Evolutionary conservation across 2,113 vertebrate species (phyloP).

Genomic region (Pantherophis guttatus): DNA sequence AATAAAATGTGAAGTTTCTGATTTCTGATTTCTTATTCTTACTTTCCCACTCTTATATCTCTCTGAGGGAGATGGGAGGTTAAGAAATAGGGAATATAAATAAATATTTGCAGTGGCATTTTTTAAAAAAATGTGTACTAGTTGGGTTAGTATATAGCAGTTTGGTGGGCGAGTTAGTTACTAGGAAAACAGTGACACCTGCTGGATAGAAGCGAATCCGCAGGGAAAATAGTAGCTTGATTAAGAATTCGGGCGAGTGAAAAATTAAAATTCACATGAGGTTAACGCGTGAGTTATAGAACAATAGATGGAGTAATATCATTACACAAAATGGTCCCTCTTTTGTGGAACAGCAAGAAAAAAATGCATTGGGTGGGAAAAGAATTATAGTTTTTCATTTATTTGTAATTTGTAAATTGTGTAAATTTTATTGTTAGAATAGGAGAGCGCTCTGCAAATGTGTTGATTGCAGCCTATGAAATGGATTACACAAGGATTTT

Average conservation of each 20-base stretch:
- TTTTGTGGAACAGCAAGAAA: not conserved
- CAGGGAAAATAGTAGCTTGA: not conserved
- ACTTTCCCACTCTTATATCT: not conserved
- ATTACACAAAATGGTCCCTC: not conserved
- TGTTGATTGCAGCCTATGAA: not conserved
- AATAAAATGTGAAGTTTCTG: not conserved
- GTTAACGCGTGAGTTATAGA: not conserved
- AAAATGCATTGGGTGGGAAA: not conserved
- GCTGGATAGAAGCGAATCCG: constrained; percentile 42
- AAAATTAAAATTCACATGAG: not conserved
- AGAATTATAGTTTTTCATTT: not conserved
- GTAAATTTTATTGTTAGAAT: not conserved
- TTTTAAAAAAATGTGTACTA: not conserved
- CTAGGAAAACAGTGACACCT: constrained; percentile 48
- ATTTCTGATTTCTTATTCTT: not conserved
- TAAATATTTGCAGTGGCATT: not conserved
- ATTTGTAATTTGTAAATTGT: not conserved
- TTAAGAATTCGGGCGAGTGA: not conserved
- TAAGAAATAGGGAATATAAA: not conserved
- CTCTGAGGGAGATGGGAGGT: not conserved
- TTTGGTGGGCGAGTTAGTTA: not conserved
- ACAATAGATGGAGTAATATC: not conserved
- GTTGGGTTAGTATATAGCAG: not conserved
- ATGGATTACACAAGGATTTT: not conserved
- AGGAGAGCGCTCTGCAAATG: not conserved